Conservation (phyloP, 2,113 vertebrate species). For the Eurystomus gularis region DNA sequence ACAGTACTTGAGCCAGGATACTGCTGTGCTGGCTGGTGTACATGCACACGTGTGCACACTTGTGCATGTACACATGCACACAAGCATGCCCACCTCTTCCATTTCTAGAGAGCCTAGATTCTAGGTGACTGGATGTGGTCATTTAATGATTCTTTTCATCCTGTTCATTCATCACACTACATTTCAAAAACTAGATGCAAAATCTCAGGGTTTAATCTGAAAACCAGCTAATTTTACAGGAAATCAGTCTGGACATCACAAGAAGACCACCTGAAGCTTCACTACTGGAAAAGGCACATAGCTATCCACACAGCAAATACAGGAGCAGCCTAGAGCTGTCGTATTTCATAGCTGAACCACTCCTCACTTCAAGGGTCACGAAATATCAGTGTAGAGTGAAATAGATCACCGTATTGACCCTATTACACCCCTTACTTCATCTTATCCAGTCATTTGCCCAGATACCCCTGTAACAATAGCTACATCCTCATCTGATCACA, state of each 20-base stretch:
- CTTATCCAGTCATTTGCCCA: not conserved
- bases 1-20: not conserved
- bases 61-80: not conserved
- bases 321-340: not conserved
- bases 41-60: fast-evolving
- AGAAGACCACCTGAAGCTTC: not conserved
- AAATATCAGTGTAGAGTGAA: not conserved
- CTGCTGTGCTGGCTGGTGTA: not conserved
- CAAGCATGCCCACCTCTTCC: not conserved
- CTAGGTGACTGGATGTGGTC: fast-evolving
- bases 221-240: not conserved
- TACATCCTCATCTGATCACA: not conserved
- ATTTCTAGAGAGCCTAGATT: not conserved
- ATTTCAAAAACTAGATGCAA: not conserved
- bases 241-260: not conserved
- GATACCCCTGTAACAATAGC: not conserved
- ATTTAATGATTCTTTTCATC: not conserved
- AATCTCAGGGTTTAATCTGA: not conserved
- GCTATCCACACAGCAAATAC: not conserved
- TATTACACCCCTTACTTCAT: not conserved
- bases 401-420: not conserved
- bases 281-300: not conserved
- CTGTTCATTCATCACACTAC: not conserved
- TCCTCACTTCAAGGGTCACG: not conserved
- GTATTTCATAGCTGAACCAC: not conserved